phyloP scores from a whole-genome alignment of 2,888 invertebrate species.

The Pristionchus exspectatus region DNA sequence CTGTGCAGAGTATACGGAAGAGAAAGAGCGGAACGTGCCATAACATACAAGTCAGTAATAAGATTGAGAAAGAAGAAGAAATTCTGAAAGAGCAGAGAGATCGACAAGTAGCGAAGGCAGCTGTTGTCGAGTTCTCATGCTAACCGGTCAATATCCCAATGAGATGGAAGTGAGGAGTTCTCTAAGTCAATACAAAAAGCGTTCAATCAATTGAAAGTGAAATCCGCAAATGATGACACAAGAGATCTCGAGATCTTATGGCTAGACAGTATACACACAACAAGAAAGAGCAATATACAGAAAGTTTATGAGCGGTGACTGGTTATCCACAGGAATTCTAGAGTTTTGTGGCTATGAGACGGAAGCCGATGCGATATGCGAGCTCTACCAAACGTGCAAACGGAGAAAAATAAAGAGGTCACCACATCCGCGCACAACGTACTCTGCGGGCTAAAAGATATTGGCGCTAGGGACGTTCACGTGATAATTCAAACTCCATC shows the following conservation, averaged over 20 bases:
- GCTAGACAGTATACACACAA: no score
- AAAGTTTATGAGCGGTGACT: no score
- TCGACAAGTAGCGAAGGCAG: slow-evolving; percentile 5
- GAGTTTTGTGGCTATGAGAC: no score
- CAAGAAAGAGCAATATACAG: no score
- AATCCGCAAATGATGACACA: background rate
- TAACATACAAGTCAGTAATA: background rate
- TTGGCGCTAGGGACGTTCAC: no score
- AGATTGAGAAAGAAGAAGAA: background rate
- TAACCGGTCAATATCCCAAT: slow-evolving; percentile 5
- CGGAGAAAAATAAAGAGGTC: no score
- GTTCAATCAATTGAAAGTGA: background rate
- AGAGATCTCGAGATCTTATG: background rate
- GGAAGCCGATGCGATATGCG: no score
- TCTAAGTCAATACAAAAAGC: background rate
- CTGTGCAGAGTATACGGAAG: background rate
- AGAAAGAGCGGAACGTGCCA: background rate
- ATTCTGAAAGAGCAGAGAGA: background rate
- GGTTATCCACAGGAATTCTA: no score
- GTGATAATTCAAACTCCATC: no score
- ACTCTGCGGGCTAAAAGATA: no score
- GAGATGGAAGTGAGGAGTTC: background rate
- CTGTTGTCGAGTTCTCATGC: slow-evolving; percentile 2
- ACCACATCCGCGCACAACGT: no score
- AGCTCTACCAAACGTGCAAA: no score